These are phyloP conservation scores for Coenobita brevimanus DNA, from an alignment of 1,140 invertebrate species.

Conservation along the genomic window DNA sequence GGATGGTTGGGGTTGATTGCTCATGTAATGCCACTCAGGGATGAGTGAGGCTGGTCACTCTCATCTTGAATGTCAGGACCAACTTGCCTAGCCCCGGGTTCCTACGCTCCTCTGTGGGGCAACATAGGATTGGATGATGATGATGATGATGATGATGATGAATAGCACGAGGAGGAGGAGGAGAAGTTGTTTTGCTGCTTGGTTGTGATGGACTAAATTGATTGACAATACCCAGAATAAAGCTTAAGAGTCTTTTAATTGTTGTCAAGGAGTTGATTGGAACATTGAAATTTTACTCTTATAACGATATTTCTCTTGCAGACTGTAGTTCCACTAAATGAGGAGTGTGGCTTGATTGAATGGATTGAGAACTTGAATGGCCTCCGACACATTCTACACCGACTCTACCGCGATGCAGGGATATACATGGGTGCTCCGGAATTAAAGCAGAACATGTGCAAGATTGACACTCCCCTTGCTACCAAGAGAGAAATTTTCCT, in stretches of 20 bases:
- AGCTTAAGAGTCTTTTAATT: neutral
- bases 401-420: constrained; percentile 83
- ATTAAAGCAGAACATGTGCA: constrained; percentile 75
- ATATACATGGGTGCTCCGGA: constrained; percentile 76
- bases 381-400: constrained; percentile 81
- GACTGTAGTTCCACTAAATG: constrained; percentile 86
- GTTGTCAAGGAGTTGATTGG: neutral
- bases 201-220: too few relatives aligned
- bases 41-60: too few relatives aligned
- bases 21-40: too few relatives aligned
- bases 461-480: constrained; percentile 77
- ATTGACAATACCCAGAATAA: too few relatives aligned
- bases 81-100: too few relatives aligned
- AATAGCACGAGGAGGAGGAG: too few relatives aligned
- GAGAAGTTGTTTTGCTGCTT: too few relatives aligned
- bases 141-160: too few relatives aligned
- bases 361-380: constrained; percentile 93
- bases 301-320: constrained; percentile 26
- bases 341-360: constrained; percentile 95
- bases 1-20: too few relatives aligned
- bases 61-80: too few relatives aligned
- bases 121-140: too few relatives aligned
- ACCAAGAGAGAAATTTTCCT: constrained; percentile 84
- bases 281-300: constrained; percentile 6
- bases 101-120: too few relatives aligned